Base-by-base conservation (phyloP, 1,140 invertebrate genomes). In the Ctenoplectra terminalis region DNA sequence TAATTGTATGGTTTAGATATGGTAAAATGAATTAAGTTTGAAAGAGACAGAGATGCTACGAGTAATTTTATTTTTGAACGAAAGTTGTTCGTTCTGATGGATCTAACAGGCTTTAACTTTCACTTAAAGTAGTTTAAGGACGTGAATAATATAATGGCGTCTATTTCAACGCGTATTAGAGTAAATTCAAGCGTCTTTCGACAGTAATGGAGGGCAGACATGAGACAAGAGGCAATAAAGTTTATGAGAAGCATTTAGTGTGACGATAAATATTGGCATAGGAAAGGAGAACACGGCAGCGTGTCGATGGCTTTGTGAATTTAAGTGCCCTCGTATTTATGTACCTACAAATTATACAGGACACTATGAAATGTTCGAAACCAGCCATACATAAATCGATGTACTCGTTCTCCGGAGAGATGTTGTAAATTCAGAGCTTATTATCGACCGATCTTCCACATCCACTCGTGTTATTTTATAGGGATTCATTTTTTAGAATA, bases 161-260 rank as follows among this genome's bases (percentile, higher is more conserved):
- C 34, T 34, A 23, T 75, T 54, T 23, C n/a, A 17, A 26, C 15
- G 20, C 31, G 9, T 20, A 34, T 31, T n/a, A 4, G 23, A 3
- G 15, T 20, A 48, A 50, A 64, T 66, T 67, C n/a, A 34, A 40
- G 31, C 61, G 17, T 77, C 66, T 31, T 48, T n/a, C 54, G 9
- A 1, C 37, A 8, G 23, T 48, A 71, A 78, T 56, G 48, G 48
- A 1, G 17, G 15, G 31, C 5, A 13, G 54, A 50, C 54, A 13
- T 5, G 31, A 50, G 66, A 78, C 66, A 60, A 63, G 46, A 40
- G 54, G 50, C 48, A 61, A 66, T 81, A 77, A 88, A 88, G 63
- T 89, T 88, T 88, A 89, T 81, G 87, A 85, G 87, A 60, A 82
- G 79, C 83, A 88, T 91, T 90, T 89, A 86, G 87, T 70, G 82